Evolutionary conservation across 2,113 vertebrate species (phyloP).

Genomic region (Channa maculata): DNA sequence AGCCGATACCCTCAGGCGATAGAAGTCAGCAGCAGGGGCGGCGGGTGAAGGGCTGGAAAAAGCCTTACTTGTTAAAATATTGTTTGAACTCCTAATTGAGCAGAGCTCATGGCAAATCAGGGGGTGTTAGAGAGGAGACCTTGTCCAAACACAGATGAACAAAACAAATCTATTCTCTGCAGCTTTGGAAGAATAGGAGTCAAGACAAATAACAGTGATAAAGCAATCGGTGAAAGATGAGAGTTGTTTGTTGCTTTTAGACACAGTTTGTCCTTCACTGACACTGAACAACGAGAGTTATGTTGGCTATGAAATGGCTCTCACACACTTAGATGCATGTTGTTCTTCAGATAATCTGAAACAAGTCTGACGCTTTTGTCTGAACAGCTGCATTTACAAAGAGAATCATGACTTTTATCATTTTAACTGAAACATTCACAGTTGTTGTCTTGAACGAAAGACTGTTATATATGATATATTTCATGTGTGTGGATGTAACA

Average conservation of each 20-base stretch:
- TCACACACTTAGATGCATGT: neutral
- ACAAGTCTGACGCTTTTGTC: slow-evolving; percentile 1
- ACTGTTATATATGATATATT: no score
- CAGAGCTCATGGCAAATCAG: slow-evolving; percentile 63
- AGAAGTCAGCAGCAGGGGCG: slow-evolving; percentile 21
- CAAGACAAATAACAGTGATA: slow-evolving; percentile 64
- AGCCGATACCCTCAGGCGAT: slow-evolving; percentile 50
- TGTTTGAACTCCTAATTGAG: slow-evolving; percentile 74
- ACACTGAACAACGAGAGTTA: slow-evolving; percentile 11
- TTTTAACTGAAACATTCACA: no score
- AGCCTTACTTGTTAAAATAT: slow-evolving; percentile 56
- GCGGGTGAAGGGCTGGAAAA: slow-evolving; percentile 34
- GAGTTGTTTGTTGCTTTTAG: slow-evolving; percentile 25
- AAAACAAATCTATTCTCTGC: slow-evolving; percentile 41
- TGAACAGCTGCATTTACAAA: slow-evolving; percentile 44
- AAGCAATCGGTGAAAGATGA: slow-evolving; percentile 59
- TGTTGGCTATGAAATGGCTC: neutral
- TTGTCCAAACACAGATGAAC: slow-evolving; percentile 67
- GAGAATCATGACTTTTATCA: neutral
- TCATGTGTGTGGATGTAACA: no score
- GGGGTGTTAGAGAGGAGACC: slow-evolving; percentile 61
- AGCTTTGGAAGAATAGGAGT: slow-evolving; percentile 51
- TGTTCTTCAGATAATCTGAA: slow-evolving; percentile 9
- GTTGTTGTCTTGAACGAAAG: no score
- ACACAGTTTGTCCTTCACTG: slow-evolving; percentile 18